Evolutionary conservation across 2,797 vertebrate species (phyloP).

Genomic region (Gallinago stenura): DNA sequence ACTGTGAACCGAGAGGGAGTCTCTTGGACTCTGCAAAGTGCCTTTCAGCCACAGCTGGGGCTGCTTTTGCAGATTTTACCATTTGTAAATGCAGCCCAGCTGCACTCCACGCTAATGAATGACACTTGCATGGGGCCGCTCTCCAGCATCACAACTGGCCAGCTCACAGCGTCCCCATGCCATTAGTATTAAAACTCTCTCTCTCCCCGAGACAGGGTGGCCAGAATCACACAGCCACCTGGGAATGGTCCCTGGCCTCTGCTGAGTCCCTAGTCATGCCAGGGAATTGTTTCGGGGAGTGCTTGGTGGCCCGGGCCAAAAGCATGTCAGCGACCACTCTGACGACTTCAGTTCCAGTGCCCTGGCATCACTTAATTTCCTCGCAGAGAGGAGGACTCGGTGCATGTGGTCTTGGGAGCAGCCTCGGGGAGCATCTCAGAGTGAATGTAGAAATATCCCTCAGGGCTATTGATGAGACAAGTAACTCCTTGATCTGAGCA

Average conservation of each 20-base stretch:
- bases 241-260: conserved; percentile 19
- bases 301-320: conserved; percentile 27
- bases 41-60: not conserved
- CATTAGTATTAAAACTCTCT: not conserved
- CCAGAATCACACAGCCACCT: not conserved
- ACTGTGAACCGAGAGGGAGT: not conserved
- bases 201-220: conserved; percentile 24
- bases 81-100: not conserved
- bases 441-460: conserved; percentile 38
- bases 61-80: not conserved
- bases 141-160: not conserved
- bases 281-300: conserved; percentile 39
- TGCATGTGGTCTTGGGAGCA: conserved; percentile 46
- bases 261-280: not conserved
- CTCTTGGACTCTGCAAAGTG: not conserved
- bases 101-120: conserved; percentile 16
- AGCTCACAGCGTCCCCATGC: not conserved
- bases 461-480: not conserved
- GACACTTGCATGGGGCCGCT: conserved; percentile 29
- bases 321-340: not conserved
- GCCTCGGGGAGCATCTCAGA: not conserved
- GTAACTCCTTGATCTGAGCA: not conserved
- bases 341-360: conserved; percentile 3
- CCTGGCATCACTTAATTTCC: not conserved
- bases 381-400: not conserved